These are phyloP conservation scores for Gallinago jamesoni DNA, from an alignment of 2,113 vertebrate genomes.

Conservation along the genomic window DNA sequence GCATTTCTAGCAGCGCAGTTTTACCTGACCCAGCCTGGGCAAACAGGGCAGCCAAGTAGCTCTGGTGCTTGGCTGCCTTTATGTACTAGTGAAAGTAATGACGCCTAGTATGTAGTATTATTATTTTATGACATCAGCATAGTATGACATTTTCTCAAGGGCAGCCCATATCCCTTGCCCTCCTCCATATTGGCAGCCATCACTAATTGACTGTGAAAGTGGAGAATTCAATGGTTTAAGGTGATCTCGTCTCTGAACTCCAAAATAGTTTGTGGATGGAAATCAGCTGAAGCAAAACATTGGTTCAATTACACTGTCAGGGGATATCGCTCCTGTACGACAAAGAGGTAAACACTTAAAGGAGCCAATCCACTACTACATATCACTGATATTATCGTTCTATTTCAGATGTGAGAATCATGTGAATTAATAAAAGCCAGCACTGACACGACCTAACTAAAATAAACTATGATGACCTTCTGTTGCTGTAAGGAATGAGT, in stretches of 20 bases:
- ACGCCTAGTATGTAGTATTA: conserved; percentile 48
- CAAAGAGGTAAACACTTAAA: conserved; percentile 43
- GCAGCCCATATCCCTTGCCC: conserved; percentile 57
- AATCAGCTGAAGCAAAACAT: conserved; percentile 63
- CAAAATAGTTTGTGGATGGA: conserved; percentile 63
- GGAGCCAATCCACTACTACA: neutral
- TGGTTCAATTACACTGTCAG: conserved; percentile 33
- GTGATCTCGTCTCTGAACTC: conserved; percentile 67
- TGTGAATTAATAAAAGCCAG: conserved; percentile 46
- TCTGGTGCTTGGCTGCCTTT: conserved; percentile 61
- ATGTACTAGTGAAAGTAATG: conserved; percentile 63
- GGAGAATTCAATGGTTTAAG: conserved; percentile 65
- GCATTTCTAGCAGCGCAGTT: neutral
- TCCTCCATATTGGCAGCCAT: conserved; percentile 66
- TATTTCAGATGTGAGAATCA: conserved; percentile 40
- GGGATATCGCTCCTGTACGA: conserved; percentile 12
- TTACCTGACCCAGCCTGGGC: conserved; percentile 24
- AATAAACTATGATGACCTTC: conserved; percentile 36
- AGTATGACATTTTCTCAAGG: conserved; percentile 72
- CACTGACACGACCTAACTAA: neutral
- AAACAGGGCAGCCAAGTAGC: conserved; percentile 9
- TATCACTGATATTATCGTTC: conserved; percentile 14
- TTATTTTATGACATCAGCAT: conserved; percentile 64
- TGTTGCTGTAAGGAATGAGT: neutral
- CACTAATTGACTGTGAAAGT: conserved; percentile 74